A percentile compares a stretch with the other conserved stretches of the same genome.
Conservation (phyloP, 2,797 vertebrate genomes). For the Sciurus carolinensis region DNA sequence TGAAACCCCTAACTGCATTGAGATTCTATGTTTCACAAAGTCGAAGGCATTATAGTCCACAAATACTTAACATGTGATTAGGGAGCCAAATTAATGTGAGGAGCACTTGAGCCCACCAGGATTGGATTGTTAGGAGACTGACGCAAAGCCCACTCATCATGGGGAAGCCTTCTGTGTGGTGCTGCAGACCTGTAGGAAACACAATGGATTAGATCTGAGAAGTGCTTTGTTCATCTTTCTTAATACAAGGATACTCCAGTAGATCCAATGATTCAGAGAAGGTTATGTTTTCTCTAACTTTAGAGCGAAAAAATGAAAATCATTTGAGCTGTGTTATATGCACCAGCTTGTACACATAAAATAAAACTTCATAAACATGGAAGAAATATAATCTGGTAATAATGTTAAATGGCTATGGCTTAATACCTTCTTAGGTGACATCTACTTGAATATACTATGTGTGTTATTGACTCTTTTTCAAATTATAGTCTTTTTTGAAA, state of each 20-base stretch:
- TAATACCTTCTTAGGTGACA: background rate
- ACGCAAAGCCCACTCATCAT: background rate
- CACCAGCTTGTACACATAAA: background rate
- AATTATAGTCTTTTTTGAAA: slow-evolving; percentile 6
- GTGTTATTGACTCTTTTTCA: slow-evolving; percentile 13
- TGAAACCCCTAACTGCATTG: background rate
- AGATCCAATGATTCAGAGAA: background rate
- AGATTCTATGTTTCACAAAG: background rate
- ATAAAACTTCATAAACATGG: background rate
- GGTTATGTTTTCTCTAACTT: background rate
- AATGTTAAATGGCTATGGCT: background rate
- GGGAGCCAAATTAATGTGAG: background rate
- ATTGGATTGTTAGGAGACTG: background rate
- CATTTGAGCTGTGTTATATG: background rate
- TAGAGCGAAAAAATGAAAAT: background rate
- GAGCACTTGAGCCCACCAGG: background rate
- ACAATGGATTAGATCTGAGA: background rate
- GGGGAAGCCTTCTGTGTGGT: background rate
- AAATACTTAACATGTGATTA: background rate
- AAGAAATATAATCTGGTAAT: background rate
- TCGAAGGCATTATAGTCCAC: background rate
- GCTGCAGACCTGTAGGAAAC: background rate
- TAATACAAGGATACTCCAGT: background rate
- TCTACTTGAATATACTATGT: background rate
- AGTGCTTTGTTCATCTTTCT: background rate